Evolutionary conservation across 1,140 invertebrate genomes (phyloP).

Genomic region (Tetragnatha versicolor): DNA sequence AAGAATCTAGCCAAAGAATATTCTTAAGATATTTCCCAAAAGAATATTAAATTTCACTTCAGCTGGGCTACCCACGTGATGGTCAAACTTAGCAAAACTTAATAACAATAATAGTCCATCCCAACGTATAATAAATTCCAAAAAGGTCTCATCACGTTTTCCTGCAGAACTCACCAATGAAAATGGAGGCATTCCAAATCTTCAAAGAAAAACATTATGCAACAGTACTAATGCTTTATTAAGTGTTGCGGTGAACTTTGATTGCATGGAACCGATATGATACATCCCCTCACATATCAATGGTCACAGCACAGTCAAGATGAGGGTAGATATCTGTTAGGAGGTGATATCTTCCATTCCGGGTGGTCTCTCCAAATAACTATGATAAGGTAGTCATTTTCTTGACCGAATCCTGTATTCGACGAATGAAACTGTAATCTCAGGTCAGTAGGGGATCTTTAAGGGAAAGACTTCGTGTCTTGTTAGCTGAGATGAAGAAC

Average conservation of each 20-base stretch:
- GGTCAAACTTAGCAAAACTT: no score
- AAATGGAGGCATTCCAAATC: no score
- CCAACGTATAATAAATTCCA: no score
- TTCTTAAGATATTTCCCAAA: no score
- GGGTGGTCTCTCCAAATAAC: constrained; percentile 39
- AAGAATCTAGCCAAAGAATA: no score
- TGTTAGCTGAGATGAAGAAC: constrained; percentile 22
- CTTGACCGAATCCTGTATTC: neutral
- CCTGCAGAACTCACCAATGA: no score
- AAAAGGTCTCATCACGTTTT: no score
- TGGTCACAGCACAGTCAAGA: neutral
- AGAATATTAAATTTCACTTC: no score
- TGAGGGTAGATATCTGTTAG: neutral
- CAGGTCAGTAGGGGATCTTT: neutral
- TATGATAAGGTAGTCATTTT: constrained; percentile 28
- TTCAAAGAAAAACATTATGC: no score
- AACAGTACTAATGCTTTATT: neutral
- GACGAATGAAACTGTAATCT: neutral
- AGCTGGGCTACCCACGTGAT: no score
- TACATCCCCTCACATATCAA: neutral
- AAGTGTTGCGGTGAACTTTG: neutral
- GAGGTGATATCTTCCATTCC: constrained; percentile 11
- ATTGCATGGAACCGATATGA: neutral
- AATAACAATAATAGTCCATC: no score
- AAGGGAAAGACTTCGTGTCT: constrained; percentile 22